phyloP scores from a whole-genome alignment of 2,113 vertebrate species.

The Apteryx owenii region DNA sequence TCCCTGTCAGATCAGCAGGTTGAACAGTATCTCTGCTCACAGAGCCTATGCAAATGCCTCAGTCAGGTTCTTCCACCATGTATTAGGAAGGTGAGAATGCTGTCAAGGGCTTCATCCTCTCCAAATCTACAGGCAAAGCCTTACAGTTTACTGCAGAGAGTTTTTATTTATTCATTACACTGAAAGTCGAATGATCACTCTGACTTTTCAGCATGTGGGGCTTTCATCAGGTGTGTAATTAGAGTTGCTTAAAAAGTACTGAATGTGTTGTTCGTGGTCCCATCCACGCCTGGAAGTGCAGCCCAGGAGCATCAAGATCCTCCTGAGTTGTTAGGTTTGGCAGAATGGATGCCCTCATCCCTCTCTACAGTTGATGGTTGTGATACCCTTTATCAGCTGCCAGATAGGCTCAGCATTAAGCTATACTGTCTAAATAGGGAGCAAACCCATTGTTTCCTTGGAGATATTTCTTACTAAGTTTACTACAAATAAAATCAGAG shows the following conservation, averaged over 20 bases:
- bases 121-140: neutral
- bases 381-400: neutral
- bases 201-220: neutral
- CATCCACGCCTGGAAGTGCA: neutral
- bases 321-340: neutral
- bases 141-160: neutral
- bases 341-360: conserved; percentile 11
- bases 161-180: neutral
- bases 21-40: neutral
- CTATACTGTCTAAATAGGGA: neutral
- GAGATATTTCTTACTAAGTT: neutral
- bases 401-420: neutral
- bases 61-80: neutral
- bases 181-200: neutral
- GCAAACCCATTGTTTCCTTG: neutral
- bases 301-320: neutral
- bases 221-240: neutral
- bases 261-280: neutral
- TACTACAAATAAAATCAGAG: neutral
- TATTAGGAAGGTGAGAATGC: neutral
- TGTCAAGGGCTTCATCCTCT: neutral
- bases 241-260: neutral
- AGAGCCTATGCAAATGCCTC: neutral
- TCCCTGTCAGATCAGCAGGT: neutral
- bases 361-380: neutral